Base-by-base conservation (phyloP, 2,113 vertebrate genomes). In the Corapipo altera region DNA sequence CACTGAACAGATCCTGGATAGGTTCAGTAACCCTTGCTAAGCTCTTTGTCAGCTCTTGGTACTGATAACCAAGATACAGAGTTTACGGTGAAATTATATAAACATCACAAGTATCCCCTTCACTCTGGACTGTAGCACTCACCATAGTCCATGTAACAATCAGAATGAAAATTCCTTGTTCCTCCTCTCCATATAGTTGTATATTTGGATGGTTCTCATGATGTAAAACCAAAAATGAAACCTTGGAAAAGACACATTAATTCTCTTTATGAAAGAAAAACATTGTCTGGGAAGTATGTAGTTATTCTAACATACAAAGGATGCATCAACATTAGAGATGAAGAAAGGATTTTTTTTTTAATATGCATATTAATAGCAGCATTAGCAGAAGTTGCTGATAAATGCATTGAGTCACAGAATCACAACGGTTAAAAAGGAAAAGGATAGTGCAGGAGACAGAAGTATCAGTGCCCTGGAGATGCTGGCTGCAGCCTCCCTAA, bases 101-200 rank as follows among this genome's bases (percentile, higher is more conserved):
- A 90, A 79, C 8, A 5, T 62, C 21, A 43, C 30, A 48, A 85
- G 12, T 23, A 76, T 35, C 16, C 10, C 30, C 15, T 44, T 2
- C 20, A 7, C 8, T 54, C 22, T 64, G 37, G 16, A 55, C 18
- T 51, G 1, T 7, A 28, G 35, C 23, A 33, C 15, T 58, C 0
- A 0, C n/a, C 22, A 16, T 1, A 4, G 39, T n/a, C 33, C 15
- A 23, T 15, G 2, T 39, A 59, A 59, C 8, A 41, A 15, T 37
- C 27, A 48, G 14, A 35, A 8, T 32, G 41, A 71, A 64, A 75
- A 39, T 3, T 48, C 11, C 27, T 20, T n/a, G 6, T 10, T 58
- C 14, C 28, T 74, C 7, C 5, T 64, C 15, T 49, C 23, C 23
- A 8, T 18, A 21, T 4, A 73, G 9, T 22, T 58, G 18, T n/a